Percentiles rank a stretch among this genome's conserved stretches.
Conservation (phyloP, 2,888 invertebrate species). For the Boloria selene region DNA sequence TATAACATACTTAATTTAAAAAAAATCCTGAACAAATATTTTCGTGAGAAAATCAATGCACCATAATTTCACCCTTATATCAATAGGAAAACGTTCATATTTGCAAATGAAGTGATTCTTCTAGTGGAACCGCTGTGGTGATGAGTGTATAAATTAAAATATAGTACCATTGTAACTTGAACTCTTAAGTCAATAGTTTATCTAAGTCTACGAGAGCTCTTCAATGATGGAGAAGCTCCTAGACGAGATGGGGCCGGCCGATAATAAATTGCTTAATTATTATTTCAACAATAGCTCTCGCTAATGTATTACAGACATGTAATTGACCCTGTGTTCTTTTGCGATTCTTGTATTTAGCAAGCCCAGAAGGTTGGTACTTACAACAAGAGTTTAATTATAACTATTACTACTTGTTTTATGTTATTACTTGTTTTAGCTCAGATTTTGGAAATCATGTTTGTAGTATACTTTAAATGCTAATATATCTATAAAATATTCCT, state of each 20-base stretch:
- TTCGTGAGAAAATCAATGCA: background rate
- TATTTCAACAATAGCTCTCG: constrained; percentile 62
- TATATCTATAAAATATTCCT: background rate
- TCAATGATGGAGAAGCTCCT: constrained; percentile 42
- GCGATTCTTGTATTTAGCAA: constrained; percentile 34
- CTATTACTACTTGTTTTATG: too few relatives aligned
- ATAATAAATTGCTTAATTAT: constrained; percentile 71
- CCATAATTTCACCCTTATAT: background rate
- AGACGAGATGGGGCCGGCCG: constrained; percentile 60
- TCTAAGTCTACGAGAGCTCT: constrained; percentile 42
- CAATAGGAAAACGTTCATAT: constrained; percentile 7
- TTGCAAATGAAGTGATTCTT: background rate
- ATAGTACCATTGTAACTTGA: constrained; percentile 47
- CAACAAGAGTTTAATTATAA: constrained; percentile 5
- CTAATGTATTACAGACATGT: constrained; percentile 48
- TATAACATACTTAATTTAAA: constrained; percentile 29
- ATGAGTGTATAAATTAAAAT: constrained; percentile 41
- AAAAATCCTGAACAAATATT: constrained; percentile 20
- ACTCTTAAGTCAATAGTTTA: constrained; percentile 31
- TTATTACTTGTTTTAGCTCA: background rate
- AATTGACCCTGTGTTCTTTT: constrained; percentile 38
- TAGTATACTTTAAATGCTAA: background rate
- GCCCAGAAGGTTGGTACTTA: constrained; percentile 30
- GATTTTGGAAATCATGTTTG: too few relatives aligned
- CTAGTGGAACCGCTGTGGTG: background rate